A percentile compares a stretch with the other conserved stretches of the same genome.
Conservation (phyloP, 2,888 invertebrate species). For the Parapristionchus giblindavisi region DNA sequence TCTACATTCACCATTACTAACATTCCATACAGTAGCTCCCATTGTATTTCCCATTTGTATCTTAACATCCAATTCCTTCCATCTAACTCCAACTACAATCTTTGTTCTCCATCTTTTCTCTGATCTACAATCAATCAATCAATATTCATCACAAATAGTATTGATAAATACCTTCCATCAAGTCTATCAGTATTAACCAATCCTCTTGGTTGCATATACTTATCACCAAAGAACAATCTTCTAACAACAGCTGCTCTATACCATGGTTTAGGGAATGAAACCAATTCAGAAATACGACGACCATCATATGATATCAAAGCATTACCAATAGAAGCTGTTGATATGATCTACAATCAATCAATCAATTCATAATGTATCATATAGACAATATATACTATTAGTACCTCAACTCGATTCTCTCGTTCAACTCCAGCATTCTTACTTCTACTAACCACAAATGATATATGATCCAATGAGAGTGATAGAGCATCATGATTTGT, state of each 20-base stretch:
- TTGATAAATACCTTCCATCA: not conserved
- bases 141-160: not conserved
- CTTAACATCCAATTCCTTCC: slow-evolving; percentile 92
- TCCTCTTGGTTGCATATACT: slow-evolving; percentile 19
- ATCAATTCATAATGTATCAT: not conserved
- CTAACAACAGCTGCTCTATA: slow-evolving; percentile 75
- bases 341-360: slow-evolving; percentile 50
- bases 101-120: slow-evolving; percentile 70
- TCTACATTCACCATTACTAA: slow-evolving; percentile 56
- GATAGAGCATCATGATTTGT: slow-evolving; percentile 58
- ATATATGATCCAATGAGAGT: slow-evolving; percentile 60
- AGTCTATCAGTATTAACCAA: not conserved
- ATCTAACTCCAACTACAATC: slow-evolving; percentile 93
- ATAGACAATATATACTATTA: not conserved
- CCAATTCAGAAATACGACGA: slow-evolving; percentile 92
- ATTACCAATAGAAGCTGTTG: slow-evolving; percentile 65
- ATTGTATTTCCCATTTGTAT: slow-evolving; percentile 99
- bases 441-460: slow-evolving; percentile 61
- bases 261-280: slow-evolving; percentile 98
- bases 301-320: slow-evolving; percentile 94
- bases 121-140: slow-evolving; percentile 8
- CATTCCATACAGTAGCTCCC: slow-evolving; percentile 87
- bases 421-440: slow-evolving; percentile 58
- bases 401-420: slow-evolving; percentile 59
- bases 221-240: slow-evolving; percentile 88